A percentile compares a stretch with the other conserved stretches of the same genome.
Conservation (phyloP, 2,113 vertebrate species). For the Erinaceus europaeus region DNA sequence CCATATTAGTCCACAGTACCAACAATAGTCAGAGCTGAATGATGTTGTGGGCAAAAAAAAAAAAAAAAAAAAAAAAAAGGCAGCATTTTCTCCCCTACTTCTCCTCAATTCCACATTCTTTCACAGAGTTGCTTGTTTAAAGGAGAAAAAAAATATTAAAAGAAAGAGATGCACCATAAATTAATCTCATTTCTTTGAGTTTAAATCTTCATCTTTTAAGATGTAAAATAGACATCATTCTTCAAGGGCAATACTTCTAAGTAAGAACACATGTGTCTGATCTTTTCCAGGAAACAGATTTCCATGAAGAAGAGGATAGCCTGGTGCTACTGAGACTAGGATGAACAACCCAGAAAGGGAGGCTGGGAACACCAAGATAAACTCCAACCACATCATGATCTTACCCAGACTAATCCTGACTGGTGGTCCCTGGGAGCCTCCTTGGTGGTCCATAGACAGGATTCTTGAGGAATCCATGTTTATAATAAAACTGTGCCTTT, state of each 20-base stretch:
- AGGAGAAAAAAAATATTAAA: too few species aligned
- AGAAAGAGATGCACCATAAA: background rate
- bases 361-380: conserved; percentile 14
- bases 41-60: too few species aligned
- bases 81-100: background rate
- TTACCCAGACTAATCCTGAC: conserved; percentile 35
- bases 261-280: conserved; percentile 31
- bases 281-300: conserved; percentile 31
- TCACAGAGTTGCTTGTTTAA: background rate
- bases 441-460: conserved; percentile 57
- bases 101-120: conserved; percentile 6
- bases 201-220: conserved; percentile 40
- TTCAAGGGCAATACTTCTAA: conserved; percentile 26
- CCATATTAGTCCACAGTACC: too few species aligned
- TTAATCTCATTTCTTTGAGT: background rate
- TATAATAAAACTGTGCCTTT: conserved; percentile 63
- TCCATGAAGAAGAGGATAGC: background rate
- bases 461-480: conserved; percentile 63
- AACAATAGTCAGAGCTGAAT: too few species aligned
- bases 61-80: too few species aligned
- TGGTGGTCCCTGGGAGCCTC: conserved; percentile 53
- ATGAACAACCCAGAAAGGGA: conserved; percentile 9
- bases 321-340: background rate
- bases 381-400: conserved; percentile 28
- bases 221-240: background rate